Evolutionary conservation across 2,113 vertebrate species (phyloP).

Genomic region (Archocentrus centrarchus): DNA sequence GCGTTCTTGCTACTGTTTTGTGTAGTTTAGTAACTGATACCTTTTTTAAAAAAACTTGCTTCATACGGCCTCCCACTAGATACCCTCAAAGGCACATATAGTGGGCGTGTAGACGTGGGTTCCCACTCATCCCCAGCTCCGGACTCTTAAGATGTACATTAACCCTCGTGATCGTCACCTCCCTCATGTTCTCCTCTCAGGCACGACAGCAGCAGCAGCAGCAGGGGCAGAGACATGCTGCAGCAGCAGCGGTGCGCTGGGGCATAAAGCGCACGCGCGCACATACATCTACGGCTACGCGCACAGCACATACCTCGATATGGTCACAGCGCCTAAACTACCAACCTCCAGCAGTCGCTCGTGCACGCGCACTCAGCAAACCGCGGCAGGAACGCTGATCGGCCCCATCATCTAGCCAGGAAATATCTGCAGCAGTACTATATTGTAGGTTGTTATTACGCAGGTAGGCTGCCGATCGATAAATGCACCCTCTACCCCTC

Average conservation of each 20-base stretch:
- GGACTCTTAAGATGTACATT: conserved; percentile 26
- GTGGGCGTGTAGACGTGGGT: not conserved
- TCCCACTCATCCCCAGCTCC: conserved; percentile 16
- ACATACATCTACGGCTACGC: conserved; percentile 25
- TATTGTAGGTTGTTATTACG: conserved; percentile 66
- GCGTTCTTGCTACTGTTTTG: not conserved
- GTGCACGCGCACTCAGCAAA: conserved; percentile 19
- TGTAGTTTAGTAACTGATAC: not conserved
- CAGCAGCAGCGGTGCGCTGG: conserved; percentile 68
- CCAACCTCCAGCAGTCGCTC: not conserved
- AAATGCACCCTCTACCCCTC: conserved; percentile 54
- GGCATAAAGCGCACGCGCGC: conserved; percentile 38
- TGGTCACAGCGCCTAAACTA: conserved; percentile 39
- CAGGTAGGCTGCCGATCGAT: conserved; percentile 76
- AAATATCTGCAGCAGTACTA: conserved; percentile 72
- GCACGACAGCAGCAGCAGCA: conserved; percentile 9
- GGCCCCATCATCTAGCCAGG: conserved; percentile 63
- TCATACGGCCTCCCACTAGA: not conserved
- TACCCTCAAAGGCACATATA: not conserved
- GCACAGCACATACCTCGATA: conserved; percentile 46
- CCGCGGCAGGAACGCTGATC: conserved; percentile 58
- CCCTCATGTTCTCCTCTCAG: conserved; percentile 43
- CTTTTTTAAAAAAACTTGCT: not conserved
- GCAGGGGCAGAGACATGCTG: conserved; percentile 55
- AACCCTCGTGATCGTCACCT: conserved; percentile 15